Base-by-base conservation (phyloP, 30 jellyfish, hydroid and myxozoan genomes). In the Pseudorhiza aurosa region DNA sequence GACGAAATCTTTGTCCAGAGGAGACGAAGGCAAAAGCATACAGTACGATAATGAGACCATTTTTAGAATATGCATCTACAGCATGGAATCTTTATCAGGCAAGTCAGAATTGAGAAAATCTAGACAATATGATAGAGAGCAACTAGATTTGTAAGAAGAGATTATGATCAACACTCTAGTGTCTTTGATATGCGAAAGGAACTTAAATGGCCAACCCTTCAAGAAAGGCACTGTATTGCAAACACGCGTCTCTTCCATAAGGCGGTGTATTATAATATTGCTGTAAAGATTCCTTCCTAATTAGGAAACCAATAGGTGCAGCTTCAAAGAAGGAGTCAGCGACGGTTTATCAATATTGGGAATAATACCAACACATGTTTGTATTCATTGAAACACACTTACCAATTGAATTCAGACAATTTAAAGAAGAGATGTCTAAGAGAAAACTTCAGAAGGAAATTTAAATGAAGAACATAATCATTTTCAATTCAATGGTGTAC, bases 131-230 rank as follows among this genome's bases (percentile, higher is more conserved):
- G 21, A n/a, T 39, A 47, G 51, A 69, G 29, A 43, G 83, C 70
- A 12, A 59, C 68, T 8, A 44, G 82, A 68, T 68, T 68, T 39
- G 68, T 8, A 18, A 68, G 24, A 35, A 63, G 77, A 25, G 46
- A 63, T 63, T 9, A 10, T 63, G 44, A 42, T 43, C 68, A 51
- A 68, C 68, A 44, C 67, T 40, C 51, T 68, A 68, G 82, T 68
- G 82, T 68, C 82, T 68, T 68, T 37, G 68, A 37, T 40, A 39
- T 68, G 68, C 37, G 27, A 26, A 68, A 68, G 45, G 82, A 46
- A 68, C 68, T 68, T 37, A 40, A 68, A 68, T 68, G 82, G 65
- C 28, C 82, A 43, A 68, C 82, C 82, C 82, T 68, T 68, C 82
- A 68, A 68, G 82, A 68, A 25, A 43, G 82, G 42, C 50, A 68